A percentile compares a stretch with the other conserved stretches of the same genome.
Conservation (phyloP, 2,797 vertebrate genomes). For the Octomys mimax region DNA sequence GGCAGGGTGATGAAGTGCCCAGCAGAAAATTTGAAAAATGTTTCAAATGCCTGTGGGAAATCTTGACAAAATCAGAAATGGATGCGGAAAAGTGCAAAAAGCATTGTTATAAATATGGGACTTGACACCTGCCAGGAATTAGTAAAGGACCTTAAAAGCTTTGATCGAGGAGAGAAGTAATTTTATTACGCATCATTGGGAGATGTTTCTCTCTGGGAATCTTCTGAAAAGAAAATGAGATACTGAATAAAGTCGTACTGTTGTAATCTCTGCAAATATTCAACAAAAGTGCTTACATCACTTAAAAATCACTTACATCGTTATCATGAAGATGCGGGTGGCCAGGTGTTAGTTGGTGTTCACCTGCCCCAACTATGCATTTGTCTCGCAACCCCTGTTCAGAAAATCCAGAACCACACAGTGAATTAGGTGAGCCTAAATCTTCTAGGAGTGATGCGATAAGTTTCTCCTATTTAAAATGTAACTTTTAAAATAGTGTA, state of each 20-base stretch:
- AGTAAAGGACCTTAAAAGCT: slow-evolving; percentile 91
- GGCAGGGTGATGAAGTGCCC: no score
- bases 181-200: slow-evolving; percentile 95
- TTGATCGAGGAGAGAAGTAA: slow-evolving; percentile 92
- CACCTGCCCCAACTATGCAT: slow-evolving; percentile 94
- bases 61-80: no score
- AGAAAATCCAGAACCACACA: slow-evolving; percentile 86
- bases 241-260: slow-evolving; percentile 96
- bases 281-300: slow-evolving; percentile 61
- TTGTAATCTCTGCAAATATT: slow-evolving; percentile 96
- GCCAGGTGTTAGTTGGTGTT: slow-evolving; percentile 77
- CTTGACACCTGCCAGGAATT: no score
- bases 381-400: slow-evolving; percentile 90
- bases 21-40: no score
- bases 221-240: slow-evolving; percentile 88
- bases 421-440: slow-evolving; percentile 88
- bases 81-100: no score
- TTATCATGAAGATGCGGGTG: slow-evolving; percentile 93
- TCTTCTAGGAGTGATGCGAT: slow-evolving; percentile 86
- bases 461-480: slow-evolving; percentile 94
- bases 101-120: no score
- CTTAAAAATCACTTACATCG: slow-evolving; percentile 95
- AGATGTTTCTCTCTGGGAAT: slow-evolving; percentile 94
- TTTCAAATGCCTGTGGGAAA: no score
- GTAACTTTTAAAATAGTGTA: slow-evolving; percentile 93